A percentile compares a stretch with the other conserved stretches of the same genome.
phyloP scores from a whole-genome alignment of 2,888 invertebrate genomes.

The Brassicogethes aeneus region DNA sequence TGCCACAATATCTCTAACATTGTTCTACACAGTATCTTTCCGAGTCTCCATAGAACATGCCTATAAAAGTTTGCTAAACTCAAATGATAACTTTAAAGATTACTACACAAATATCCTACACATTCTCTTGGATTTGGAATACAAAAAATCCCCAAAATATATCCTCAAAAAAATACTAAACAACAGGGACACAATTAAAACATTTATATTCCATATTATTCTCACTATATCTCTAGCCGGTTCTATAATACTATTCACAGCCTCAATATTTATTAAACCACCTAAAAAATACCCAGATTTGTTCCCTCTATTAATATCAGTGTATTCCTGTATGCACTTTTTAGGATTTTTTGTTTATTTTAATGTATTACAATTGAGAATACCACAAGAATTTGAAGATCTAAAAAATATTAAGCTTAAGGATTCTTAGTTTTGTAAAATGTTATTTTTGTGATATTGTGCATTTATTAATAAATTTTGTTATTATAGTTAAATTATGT shows the following conservation, averaged over 20 bases:
- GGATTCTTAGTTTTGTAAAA: constrained; percentile 11
- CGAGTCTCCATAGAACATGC: constrained; percentile 29
- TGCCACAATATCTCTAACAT: constrained; percentile 52
- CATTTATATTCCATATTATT: constrained; percentile 23
- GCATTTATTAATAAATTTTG: constrained; percentile 5
- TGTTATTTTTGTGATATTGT: constrained; percentile 4
- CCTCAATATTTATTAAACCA: constrained; percentile 51
- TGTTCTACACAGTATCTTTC: constrained; percentile 46
- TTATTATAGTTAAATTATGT: too few species aligned
- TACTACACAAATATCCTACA: constrained; percentile 26
- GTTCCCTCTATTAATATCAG: constrained; percentile 69
- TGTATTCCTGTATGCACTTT: constrained; percentile 78
- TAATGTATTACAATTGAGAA: constrained; percentile 55
- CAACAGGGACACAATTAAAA: constrained; percentile 25
- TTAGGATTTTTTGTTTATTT: constrained; percentile 65
- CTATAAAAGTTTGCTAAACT: constrained; percentile 23
- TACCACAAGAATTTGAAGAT: constrained; percentile 37
- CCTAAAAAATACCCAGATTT: constrained; percentile 73
- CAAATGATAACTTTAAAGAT: constrained; percentile 23
- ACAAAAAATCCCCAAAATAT: constrained; percentile 21
- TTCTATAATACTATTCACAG: constrained; percentile 50
- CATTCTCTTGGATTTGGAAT: constrained; percentile 23
- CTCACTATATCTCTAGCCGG: constrained; percentile 51
- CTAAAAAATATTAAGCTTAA: constrained; percentile 28
- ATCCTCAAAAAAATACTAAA: constrained; percentile 27